Evolutionary conservation across 2,888 invertebrate species (phyloP), one percentile per base, ranked within the genome.

Genomic region (Aspidiotus rigidus): DNA sequence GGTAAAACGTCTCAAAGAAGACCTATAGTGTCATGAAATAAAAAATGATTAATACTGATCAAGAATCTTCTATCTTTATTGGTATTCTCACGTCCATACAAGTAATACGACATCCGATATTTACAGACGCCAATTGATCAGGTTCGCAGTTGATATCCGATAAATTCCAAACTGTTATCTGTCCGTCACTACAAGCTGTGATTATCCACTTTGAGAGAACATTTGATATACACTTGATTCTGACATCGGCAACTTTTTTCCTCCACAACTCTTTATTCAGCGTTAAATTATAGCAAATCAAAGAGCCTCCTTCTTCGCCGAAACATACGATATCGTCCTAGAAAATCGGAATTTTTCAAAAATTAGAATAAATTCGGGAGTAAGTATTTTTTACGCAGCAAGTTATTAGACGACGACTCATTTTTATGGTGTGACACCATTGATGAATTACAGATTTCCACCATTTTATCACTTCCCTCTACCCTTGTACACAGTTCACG

Each of bases 101-200:
- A 42, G 72, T 72, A 15, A 72, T 16, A 44, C 72, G 55, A 54
- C 71, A 71, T 16, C 71, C 72, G n/a, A 64, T 62, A 62, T 71
- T 69, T 11, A 61, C 15, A 0, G 72, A 71, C 49, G 69, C 55
- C 62, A 17, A 49, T 69, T 71, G 54, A 39, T 40, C 17, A 17
- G 72, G 72, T 49, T 59, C 49, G 56, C 64, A n/a, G 15, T 17
- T 40, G 16, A 42, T 62, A n/a, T 62, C 59, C n/a, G 28, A 7
- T 5, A 66, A 17, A 54, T 72, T 41, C 72, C 70, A 72, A 13
- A 72, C 69, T 11, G 62, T 49, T 39, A 72, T 59, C 17, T 64
- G 49, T 16, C 93, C 93, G 71, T 85, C 83, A 79, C 92, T 93
- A 7, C 89, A 88, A 16, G 86, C 86, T 44, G 89, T 85, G 64